These are phyloP conservation scores for Gadopsis bispinosus DNA, from an alignment of 2,797 vertebrate species.

Conservation along the genomic window DNA sequence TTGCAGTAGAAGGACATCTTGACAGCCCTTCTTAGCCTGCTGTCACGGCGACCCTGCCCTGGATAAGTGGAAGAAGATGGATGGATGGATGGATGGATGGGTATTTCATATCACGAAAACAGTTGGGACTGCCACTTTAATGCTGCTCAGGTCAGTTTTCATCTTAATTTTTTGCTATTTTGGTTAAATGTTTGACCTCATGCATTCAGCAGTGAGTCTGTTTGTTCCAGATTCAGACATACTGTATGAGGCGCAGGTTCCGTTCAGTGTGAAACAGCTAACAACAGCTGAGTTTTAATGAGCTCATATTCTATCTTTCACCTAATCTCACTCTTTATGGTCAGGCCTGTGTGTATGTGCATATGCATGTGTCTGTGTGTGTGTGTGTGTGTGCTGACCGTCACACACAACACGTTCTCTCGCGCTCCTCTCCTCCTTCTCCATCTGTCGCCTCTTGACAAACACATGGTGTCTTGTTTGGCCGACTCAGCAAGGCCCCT, in stretches of 20 bases:
- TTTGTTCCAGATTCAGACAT: conserved; percentile 16
- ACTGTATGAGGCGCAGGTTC: conserved; percentile 19
- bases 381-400: conserved; percentile 36
- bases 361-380: conserved; percentile 15
- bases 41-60: too few relatives aligned
- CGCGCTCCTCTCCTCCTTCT: conserved; percentile 58
- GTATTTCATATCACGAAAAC: not conserved
- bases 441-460: conserved; percentile 77
- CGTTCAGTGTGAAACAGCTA: conserved; percentile 29
- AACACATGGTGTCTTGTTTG: conserved; percentile 77
- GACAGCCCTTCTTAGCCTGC: too few relatives aligned
- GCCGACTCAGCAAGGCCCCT: conserved; percentile 71
- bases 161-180: not conserved
- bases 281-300: conserved; percentile 63
- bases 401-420: conserved; percentile 47
- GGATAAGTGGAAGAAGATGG: too few relatives aligned
- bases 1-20: too few relatives aligned
- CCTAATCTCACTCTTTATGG: conserved; percentile 36
- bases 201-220: conserved; percentile 2
- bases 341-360: conserved; percentile 16
- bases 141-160: not conserved
- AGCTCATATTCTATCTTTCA: conserved; percentile 44
- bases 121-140: not conserved
- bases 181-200: not conserved
- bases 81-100: too few relatives aligned